Percentiles rank a stretch among this genome's conserved stretches.
phyloP scores from a whole-genome alignment of 2,113 vertebrate genomes.

The Centropristis striata region DNA sequence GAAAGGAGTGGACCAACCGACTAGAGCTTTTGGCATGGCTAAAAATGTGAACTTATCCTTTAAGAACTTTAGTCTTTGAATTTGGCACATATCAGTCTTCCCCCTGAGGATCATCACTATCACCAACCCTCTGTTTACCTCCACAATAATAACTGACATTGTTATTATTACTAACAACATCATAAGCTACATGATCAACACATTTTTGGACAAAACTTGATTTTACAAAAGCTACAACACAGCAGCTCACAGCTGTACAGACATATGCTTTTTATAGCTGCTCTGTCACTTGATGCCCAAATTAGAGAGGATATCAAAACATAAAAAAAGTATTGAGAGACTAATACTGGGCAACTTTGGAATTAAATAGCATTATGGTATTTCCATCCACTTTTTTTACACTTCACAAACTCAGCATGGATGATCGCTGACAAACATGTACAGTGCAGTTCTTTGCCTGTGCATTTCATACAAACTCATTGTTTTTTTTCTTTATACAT shows the following conservation, averaged over 20 bases:
- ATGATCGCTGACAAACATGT: conserved; percentile 35
- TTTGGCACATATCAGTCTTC: conserved; percentile 52
- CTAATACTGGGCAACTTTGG: conserved; percentile 14
- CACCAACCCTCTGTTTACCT: background rate
- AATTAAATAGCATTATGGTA: conserved; percentile 36
- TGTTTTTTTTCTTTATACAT: conserved; percentile 58
- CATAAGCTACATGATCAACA: conserved; percentile 43
- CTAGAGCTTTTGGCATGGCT: background rate
- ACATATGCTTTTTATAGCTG: conserved; percentile 37
- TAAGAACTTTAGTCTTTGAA: background rate
- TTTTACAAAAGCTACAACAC: conserved; percentile 12
- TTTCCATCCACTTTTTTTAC: conserved; percentile 41
- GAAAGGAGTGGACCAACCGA: background rate
- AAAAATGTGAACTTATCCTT: conserved; percentile 20
- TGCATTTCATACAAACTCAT: conserved; percentile 49
- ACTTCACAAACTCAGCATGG: conserved; percentile 25
- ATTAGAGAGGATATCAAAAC: conserved; percentile 25
- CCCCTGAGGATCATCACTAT: conserved; percentile 52
- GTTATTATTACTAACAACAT: conserved; percentile 27
- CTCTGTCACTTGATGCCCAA: conserved; percentile 36
- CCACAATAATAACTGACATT: conserved; percentile 22
- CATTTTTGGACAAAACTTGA: conserved; percentile 7
- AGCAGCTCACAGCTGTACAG: conserved; percentile 34
- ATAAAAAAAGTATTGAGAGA: conserved; percentile 23
- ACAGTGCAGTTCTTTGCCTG: conserved; percentile 27